Evolutionary conservation across 2,113 vertebrate genomes (phyloP).

Genomic region (Oncorhynchus kisutch): DNA sequence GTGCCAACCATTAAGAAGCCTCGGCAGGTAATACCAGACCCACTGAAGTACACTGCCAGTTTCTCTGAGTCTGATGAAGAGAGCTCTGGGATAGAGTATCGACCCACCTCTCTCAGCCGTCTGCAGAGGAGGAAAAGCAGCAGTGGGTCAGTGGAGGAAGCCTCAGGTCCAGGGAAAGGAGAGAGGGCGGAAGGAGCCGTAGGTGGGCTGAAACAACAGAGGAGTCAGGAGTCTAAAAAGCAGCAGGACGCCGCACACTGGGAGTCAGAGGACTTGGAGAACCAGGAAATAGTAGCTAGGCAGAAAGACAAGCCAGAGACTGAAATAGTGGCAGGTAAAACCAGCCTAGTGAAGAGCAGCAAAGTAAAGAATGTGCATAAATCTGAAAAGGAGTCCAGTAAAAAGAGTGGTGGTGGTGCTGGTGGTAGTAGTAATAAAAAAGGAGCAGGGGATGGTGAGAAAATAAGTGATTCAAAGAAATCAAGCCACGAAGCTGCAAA

Average conservation of each 20-base stretch:
- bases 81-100: slow-evolving; percentile 70
- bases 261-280: slow-evolving; percentile 36
- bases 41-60: slow-evolving; percentile 66
- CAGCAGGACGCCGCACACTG: background rate
- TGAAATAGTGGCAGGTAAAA: slow-evolving; percentile 50
- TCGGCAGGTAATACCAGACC: slow-evolving; percentile 38
- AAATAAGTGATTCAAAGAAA: slow-evolving; percentile 34
- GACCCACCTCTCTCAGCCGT: slow-evolving; percentile 52
- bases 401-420: slow-evolving; percentile 44
- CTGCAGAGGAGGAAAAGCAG: slow-evolving; percentile 60
- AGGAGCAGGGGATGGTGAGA: slow-evolving; percentile 18
- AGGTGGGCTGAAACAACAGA: slow-evolving; percentile 65
- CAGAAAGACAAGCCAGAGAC: slow-evolving; percentile 31
- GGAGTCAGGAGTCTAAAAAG: slow-evolving; percentile 31
- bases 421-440: slow-evolving; percentile 50
- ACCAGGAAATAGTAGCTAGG: slow-evolving; percentile 41
- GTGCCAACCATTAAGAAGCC: slow-evolving; percentile 75
- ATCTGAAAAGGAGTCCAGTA: slow-evolving; percentile 56
- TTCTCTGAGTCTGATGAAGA: slow-evolving; percentile 88
- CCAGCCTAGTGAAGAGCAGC: slow-evolving; percentile 45
- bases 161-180: slow-evolving; percentile 39
- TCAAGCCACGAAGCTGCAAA: slow-evolving; percentile 67
- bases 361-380: slow-evolving; percentile 53
- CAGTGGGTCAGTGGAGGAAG: background rate
- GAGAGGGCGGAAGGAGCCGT: slow-evolving; percentile 39